Conservation (phyloP, 2,797 vertebrate genomes). For the Euphonia xanthogaster region DNA sequence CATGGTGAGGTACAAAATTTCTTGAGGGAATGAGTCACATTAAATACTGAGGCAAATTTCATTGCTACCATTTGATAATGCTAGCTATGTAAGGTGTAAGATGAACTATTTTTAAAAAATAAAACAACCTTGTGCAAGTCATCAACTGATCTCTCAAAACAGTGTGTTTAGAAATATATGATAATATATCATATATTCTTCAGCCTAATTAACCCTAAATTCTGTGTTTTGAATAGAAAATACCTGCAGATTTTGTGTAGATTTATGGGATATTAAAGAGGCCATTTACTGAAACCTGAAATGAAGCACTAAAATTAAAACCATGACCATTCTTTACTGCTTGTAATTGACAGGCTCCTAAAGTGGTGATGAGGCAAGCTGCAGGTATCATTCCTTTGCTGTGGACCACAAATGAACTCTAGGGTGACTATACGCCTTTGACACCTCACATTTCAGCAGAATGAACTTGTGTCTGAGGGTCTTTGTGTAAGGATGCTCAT, state of each 20-base stretch:
- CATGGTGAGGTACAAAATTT: background rate
- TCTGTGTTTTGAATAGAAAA: background rate
- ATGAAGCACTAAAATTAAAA: background rate
- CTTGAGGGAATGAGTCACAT: background rate
- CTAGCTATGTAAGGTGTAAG: background rate
- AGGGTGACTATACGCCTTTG: background rate
- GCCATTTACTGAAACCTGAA: background rate
- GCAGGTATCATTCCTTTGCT: background rate
- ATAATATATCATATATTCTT: background rate
- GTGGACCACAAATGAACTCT: background rate
- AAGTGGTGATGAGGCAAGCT: background rate
- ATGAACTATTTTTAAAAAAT: background rate
- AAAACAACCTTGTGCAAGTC: background rate
- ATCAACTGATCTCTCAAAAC: background rate
- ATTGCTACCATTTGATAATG: background rate
- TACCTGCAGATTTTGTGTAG: background rate
- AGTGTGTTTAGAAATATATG: background rate
- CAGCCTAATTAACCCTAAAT: background rate
- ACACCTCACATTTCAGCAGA: background rate
- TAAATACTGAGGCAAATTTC: background rate
- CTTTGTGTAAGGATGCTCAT: background rate
- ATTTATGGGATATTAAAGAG: background rate
- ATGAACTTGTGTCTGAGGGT: background rate
- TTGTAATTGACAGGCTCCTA: background rate
- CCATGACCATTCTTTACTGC: background rate